phyloP scores from a whole-genome alignment of 2,113 vertebrate genomes.

The Panthera uncia region DNA sequence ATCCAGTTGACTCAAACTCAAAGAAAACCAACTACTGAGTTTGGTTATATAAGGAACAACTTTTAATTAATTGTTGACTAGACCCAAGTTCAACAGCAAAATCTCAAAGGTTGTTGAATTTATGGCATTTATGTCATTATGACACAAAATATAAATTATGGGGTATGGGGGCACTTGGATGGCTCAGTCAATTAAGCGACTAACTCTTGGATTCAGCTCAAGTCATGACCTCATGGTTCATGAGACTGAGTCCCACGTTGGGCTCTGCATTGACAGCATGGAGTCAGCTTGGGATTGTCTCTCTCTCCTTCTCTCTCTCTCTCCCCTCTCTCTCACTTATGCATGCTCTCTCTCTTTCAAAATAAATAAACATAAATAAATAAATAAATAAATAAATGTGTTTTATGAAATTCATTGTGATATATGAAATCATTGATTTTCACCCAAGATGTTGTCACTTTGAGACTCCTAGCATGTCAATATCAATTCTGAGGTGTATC shows the following conservation, averaged over 20 bases:
- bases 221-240: too few relatives aligned
- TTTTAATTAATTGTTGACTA: not conserved
- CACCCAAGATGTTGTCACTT: not conserved
- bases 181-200: too few relatives aligned
- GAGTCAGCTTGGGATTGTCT: too few relatives aligned
- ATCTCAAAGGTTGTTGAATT: not conserved
- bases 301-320: too few relatives aligned
- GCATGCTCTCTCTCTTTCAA: too few relatives aligned
- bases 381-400: not conserved
- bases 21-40: not conserved
- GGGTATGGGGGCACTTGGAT: too few relatives aligned
- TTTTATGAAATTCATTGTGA: not conserved
- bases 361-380: too few relatives aligned
- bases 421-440: not conserved
- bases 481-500: not conserved
- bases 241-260: too few relatives aligned
- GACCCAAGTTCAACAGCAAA: not conserved
- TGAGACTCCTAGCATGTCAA: not conserved
- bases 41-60: not conserved
- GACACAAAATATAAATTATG: not conserved
- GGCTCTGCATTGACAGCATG: too few relatives aligned
- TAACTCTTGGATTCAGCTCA: too few relatives aligned
- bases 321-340: too few relatives aligned
- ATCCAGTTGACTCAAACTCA: not conserved
- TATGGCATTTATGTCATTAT: not conserved